These are phyloP conservation scores for Chionodraco myersi DNA, from an alignment of 2,113 vertebrate genomes.

Conservation along the genomic window DNA sequence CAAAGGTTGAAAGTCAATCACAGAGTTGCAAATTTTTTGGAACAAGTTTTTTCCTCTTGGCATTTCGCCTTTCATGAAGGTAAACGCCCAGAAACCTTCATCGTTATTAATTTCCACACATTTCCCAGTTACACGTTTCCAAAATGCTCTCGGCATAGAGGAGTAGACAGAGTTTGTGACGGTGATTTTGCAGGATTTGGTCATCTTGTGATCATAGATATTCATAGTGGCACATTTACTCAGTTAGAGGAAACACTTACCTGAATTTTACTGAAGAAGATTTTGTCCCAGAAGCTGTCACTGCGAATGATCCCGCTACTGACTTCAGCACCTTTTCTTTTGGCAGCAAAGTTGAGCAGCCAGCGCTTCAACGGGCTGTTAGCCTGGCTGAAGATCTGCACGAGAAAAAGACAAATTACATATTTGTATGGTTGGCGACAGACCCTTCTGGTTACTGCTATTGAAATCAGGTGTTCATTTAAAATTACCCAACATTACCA, in stretches of 20 bases:
- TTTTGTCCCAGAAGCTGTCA: constrained; percentile 96
- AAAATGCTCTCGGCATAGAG: too few relatives aligned
- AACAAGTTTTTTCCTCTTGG: too few relatives aligned
- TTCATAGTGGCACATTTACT: neutral
- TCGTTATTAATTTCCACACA: neutral
- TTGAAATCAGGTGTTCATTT: neutral
- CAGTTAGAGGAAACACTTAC: constrained; percentile 61
- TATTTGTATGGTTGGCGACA: neutral
- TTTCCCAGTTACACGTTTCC: neutral
- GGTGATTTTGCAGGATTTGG: neutral
- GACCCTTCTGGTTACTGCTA: neutral
- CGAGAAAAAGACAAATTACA: neutral
- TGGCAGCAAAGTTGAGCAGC: constrained; percentile 95
- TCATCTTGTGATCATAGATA: neutral
- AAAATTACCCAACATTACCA: neutral
- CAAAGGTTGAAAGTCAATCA: too few relatives aligned
- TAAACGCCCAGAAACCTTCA: too few relatives aligned
- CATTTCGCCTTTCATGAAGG: too few relatives aligned
- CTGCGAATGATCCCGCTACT: constrained; percentile 92
- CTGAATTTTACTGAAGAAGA: constrained; percentile 98
- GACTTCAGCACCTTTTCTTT: constrained; percentile 95
- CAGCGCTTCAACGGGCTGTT: constrained; percentile 91
- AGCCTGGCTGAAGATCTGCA: constrained; percentile 95
- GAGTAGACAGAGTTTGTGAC: too few relatives aligned
- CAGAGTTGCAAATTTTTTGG: too few relatives aligned